Conservation (phyloP, 2,113 vertebrate species). For the Lates calcarifer region DNA sequence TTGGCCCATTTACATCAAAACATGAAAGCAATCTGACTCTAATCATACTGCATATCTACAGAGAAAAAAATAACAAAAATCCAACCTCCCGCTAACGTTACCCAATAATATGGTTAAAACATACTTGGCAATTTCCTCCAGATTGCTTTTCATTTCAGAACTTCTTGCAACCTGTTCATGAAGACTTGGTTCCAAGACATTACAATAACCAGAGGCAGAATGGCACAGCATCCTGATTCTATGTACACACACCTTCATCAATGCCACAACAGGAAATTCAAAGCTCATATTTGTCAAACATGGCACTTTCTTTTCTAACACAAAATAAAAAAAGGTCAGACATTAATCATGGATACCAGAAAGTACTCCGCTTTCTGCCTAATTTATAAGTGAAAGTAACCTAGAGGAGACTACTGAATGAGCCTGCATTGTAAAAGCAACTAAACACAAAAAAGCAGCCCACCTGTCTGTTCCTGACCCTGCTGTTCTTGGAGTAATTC, state of each 20-base stretch:
- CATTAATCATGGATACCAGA: constrained; percentile 39
- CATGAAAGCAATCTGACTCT: constrained; percentile 23
- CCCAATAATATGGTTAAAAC: constrained; percentile 15
- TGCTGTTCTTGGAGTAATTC: constrained; percentile 48
- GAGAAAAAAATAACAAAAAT: constrained; percentile 33
- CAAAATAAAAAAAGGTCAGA: constrained; percentile 44
- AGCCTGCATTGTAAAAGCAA: constrained; percentile 18
- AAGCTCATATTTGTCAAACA: constrained; percentile 36
- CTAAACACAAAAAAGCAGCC: constrained; percentile 23
- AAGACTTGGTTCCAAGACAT: constrained; percentile 24
- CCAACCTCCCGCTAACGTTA: constrained; percentile 18
- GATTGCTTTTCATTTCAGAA: constrained; percentile 7
- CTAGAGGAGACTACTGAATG: background rate
- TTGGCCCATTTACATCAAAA: constrained; percentile 57
- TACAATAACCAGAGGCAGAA: constrained; percentile 32
- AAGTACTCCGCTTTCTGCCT: background rate
- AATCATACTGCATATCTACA: constrained; percentile 37
- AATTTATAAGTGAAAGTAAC: constrained; percentile 23
- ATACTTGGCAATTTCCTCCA: constrained; percentile 58
- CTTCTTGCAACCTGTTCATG: constrained; percentile 10
- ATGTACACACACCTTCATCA: constrained; percentile 29
- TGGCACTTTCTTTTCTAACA: constrained; percentile 47
- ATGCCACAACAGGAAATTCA: constrained; percentile 34
- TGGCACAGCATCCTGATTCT: constrained; percentile 39
- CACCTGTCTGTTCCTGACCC: constrained; percentile 50